Evolutionary conservation across 2,888 invertebrate genomes (phyloP), one percentile per base, ranked within the genome.

Genomic region (Orthonychiurus folsomi): DNA sequence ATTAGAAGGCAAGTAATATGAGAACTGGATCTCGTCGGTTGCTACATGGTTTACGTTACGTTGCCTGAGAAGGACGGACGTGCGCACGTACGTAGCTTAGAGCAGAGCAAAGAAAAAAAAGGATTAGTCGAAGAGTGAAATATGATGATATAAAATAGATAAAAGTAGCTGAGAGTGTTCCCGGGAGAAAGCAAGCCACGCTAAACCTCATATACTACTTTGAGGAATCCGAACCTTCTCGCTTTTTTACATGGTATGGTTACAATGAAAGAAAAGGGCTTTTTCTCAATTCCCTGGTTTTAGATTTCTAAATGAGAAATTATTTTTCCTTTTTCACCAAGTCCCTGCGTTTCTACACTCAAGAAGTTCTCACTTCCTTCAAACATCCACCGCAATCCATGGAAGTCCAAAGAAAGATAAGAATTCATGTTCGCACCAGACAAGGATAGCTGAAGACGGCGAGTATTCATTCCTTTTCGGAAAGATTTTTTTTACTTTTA

Each of bases 111-210:
- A n/a, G n/a, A n/a, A n/a, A n/a, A n/a, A n/a, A n/a, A 37, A 37
- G 37, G 37, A 37, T 37, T 37, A 37, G 37, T 37, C 37, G 37
- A 37, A 37, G 37, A 37, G 37, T 37, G 37, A 37, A 37, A 37
- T 37, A 37, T 37, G 37, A 37, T 37, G 37, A 37, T 37, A 37
- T 37, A 37, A 37, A 37, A 37, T 37, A 37, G 37, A 37, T 37
- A 37, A 37, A 37, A 37, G 37, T 37, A 37, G 37, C 37, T 9
- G 37, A 37, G 37, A 37, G 37, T 37, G 15, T 9, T 37, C 37
- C 37, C 37, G 37, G 15, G 37, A 37, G 37, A 37, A 37, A 37
- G 37, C 37, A 15, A 37, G 37, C 15, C 37, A 9, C 37, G 9
- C 37, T 37, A 37, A n/a, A n/a, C n/a, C n/a, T n/a, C n/a, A n/a